These are phyloP conservation scores for Sebastes vulpes DNA, from an alignment of 2,797 vertebrate genomes.

Conservation along the genomic window DNA sequence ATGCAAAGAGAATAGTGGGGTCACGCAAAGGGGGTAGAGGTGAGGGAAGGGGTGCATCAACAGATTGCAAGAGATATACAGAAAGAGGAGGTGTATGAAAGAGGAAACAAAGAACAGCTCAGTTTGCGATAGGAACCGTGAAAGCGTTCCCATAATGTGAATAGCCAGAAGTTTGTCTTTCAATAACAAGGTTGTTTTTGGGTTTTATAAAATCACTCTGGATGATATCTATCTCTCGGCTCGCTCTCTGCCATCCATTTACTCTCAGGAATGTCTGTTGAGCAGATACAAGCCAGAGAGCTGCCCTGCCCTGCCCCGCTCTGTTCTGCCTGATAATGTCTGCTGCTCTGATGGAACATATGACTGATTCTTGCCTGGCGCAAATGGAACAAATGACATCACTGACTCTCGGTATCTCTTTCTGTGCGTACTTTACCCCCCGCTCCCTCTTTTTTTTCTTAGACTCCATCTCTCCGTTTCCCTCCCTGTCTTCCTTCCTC, in stretches of 20 bases:
- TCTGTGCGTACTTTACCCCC: constrained; percentile 45
- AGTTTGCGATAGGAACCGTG: not conserved
- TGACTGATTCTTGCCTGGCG: constrained; percentile 76
- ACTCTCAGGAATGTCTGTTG: constrained; percentile 71
- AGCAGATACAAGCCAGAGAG: constrained; percentile 65
- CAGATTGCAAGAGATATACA: not conserved
- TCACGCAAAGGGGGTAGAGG: constrained; percentile 4
- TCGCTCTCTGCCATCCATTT: constrained; percentile 48
- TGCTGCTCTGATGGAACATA: constrained; percentile 75
- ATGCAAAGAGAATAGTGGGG: constrained; percentile 20
- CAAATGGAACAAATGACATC: constrained; percentile 86
- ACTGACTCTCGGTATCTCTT: constrained; percentile 74
- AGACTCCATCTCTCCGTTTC: constrained; percentile 21
- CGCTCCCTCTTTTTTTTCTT: constrained; percentile 16
- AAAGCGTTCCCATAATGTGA: not conserved
- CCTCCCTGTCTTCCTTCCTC: constrained; percentile 5
- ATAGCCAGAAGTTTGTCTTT: not conserved
- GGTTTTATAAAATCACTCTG: constrained; percentile 9
- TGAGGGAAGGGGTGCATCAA: not conserved
- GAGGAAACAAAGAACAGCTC: not conserved
- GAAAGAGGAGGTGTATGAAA: not conserved
- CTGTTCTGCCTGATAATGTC: constrained; percentile 78
- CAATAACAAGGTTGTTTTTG: constrained; percentile 9
- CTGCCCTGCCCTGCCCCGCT: constrained; percentile 58
- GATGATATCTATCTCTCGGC: constrained; percentile 39